These are phyloP conservation scores for Reticulitermes speratus DNA, from an alignment of 1,140 invertebrate genomes.

Conservation along the genomic window DNA sequence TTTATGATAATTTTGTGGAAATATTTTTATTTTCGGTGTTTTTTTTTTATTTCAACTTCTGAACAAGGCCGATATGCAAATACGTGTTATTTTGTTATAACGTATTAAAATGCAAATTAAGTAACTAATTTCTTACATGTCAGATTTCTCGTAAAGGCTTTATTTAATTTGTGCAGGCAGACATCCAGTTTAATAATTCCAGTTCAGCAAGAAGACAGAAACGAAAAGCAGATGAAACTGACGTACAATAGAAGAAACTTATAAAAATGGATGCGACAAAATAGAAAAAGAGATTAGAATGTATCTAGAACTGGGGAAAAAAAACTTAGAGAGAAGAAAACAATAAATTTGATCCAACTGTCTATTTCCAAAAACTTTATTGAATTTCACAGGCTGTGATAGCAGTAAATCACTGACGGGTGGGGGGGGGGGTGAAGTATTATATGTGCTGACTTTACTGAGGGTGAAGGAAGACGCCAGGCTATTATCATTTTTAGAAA, in stretches of 20 bases:
- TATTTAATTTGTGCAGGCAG: not conserved
- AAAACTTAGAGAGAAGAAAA: not conserved
- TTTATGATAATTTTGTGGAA: not conserved
- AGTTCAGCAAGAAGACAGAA: not conserved
- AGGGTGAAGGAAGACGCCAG: not conserved
- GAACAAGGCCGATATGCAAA: not conserved
- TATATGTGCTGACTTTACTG: not conserved
- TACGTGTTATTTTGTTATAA: not conserved
- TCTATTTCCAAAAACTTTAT: not conserved
- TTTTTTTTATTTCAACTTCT: not conserved
- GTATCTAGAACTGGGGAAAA: not conserved
- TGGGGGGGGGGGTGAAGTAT: not conserved
- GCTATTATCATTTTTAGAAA: constrained; percentile 10
- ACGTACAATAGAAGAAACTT: not conserved
- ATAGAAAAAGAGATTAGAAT: not conserved
- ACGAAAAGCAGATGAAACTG: not conserved
- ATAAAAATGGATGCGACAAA: not conserved
- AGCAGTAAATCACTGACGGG: not conserved
- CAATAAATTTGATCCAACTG: constrained; percentile 6
- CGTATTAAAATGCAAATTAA: constrained; percentile 1
- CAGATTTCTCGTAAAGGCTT: not conserved
- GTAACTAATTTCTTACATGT: not conserved
- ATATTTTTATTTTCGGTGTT: not conserved
- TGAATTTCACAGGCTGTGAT: not conserved
- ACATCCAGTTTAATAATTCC: not conserved